Base-by-base conservation (phyloP, 2,113 vertebrate genomes). In the Ivindomyrus marchei region DNA sequence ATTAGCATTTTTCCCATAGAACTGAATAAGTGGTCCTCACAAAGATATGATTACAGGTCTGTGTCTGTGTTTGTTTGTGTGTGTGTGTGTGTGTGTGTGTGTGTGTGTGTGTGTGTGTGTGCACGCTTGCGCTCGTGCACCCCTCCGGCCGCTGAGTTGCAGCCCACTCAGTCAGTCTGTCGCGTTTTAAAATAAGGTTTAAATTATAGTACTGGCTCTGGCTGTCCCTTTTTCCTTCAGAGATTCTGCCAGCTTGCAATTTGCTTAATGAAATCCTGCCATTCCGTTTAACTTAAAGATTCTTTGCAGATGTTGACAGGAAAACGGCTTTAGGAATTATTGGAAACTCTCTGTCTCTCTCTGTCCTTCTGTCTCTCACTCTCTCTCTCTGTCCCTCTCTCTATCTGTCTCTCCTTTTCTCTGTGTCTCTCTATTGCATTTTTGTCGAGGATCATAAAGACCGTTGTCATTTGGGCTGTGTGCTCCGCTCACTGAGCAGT, bases 191-290 rank as follows among this genome's bases (percentile, higher is more conserved):
- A 98, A 97, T 97, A 97, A 97, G 97, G 97, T 98, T 99, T 98
- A 98, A 98, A 99, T 98, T 98, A 98, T 97, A 97, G 97, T 96
- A 95, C 97, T 97, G 96, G 96, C 97, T 98, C 96, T 97, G 97
- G 97, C 97, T 98, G 97, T 96, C 96, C 95, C 96, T 95, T 96
- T 97, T 97, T 97, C 97, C 97, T 96, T 98, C 96, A 97, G 97
- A 98, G 96, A 97, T 97, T 97, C 96, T 97, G 97, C 98, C 97
- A 98, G 97, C 97, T 97, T 96, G 96, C 98, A 99, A 98, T 99
- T 99, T 98, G 97, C 96, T 97, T 98, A 99, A 98, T 99, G 97
- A 98, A 98, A 97, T 97, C 97, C 97, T 98, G 97, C 97, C 97
- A 98, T 97, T 98, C 96, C 97, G 95, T 97, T 97, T 96, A 96